Percentiles rank a stretch among this genome's conserved stretches.
phyloP scores from a whole-genome alignment of 2,888 invertebrate genomes.

The Hemithea aestivaria region DNA sequence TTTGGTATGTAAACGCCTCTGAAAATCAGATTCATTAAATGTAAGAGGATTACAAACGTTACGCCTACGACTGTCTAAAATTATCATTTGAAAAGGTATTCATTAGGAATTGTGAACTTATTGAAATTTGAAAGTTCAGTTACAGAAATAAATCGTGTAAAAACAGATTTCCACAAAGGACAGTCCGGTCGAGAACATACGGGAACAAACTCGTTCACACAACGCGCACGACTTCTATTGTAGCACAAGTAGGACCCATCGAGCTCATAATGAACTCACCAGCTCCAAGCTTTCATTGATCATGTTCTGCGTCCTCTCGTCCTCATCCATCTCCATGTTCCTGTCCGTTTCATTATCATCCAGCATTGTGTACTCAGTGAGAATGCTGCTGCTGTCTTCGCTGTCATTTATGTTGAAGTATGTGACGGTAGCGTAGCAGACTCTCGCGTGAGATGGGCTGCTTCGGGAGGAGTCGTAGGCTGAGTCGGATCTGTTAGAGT shows the following conservation, averaged over 20 bases:
- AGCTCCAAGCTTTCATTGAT: conserved; percentile 70
- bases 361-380: conserved; percentile 66
- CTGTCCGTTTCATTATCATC: conserved; percentile 53
- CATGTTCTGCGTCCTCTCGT: conserved; percentile 58
- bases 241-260: conserved; percentile 4
- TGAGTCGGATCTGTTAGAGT: conserved; percentile 60
- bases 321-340: conserved; percentile 41
- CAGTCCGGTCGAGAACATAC: no score
- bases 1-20: conserved; percentile 39
- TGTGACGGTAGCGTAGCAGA: conserved; percentile 67
- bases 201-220: no score
- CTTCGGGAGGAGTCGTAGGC: conserved; percentile 68
- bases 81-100: no score
- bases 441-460: conserved; percentile 51
- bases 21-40: no score
- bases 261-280: conserved; percentile 64
- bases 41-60: no score
- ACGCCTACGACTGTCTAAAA: no score
- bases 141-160: conserved; percentile 1
- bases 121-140: no score
- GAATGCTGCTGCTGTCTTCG: conserved; percentile 68
- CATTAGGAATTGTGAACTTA: no score
- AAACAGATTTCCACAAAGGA: background rate
- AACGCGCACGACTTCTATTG: background rate
- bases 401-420: conserved; percentile 71